A percentile compares a stretch with the other conserved stretches of the same genome.
phyloP scores from a whole-genome alignment of 2,888 invertebrate species.

The Erebia ligea region DNA sequence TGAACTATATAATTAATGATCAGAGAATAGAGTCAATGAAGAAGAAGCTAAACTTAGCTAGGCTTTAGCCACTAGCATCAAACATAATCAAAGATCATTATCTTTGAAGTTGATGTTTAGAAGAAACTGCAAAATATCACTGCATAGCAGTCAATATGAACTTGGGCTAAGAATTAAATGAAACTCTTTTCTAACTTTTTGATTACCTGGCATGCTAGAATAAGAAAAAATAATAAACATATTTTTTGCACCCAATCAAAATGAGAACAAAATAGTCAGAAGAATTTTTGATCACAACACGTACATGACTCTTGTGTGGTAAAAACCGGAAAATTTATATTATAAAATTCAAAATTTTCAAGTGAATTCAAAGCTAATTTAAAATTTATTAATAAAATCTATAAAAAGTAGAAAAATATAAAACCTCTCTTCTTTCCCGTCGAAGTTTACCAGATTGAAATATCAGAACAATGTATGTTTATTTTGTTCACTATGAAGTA shows the following conservation, averaged over 20 bases:
- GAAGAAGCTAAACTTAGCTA: not conserved
- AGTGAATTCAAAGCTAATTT: constrained; percentile 36
- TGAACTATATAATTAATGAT: not conserved
- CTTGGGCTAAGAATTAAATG: not conserved
- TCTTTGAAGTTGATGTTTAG: too few species aligned
- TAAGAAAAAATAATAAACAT: not conserved
- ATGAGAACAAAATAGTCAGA: constrained; percentile 50
- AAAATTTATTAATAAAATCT: constrained; percentile 42
- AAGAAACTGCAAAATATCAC: not conserved
- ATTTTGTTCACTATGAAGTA: not conserved
- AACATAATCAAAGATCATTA: too few species aligned
- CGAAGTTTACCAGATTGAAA: constrained; percentile 30
- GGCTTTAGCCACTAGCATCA: too few species aligned
- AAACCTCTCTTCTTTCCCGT: constrained; percentile 40
- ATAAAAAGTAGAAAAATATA: constrained; percentile 44
- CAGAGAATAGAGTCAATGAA: too few species aligned
- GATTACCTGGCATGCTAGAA: constrained; percentile 10
- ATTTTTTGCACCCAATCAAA: constrained; percentile 31
- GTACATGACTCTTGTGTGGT: constrained; percentile 57
- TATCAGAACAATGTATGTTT: constrained; percentile 12
- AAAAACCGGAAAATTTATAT: constrained; percentile 51
- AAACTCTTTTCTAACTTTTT: not conserved
- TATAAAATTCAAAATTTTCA: constrained; percentile 44
- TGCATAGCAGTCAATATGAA: constrained; percentile 15
- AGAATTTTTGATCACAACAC: constrained; percentile 50